Evolutionary conservation across 1,140 invertebrate species (phyloP).

Genomic region (Listronotus bonariensis): DNA sequence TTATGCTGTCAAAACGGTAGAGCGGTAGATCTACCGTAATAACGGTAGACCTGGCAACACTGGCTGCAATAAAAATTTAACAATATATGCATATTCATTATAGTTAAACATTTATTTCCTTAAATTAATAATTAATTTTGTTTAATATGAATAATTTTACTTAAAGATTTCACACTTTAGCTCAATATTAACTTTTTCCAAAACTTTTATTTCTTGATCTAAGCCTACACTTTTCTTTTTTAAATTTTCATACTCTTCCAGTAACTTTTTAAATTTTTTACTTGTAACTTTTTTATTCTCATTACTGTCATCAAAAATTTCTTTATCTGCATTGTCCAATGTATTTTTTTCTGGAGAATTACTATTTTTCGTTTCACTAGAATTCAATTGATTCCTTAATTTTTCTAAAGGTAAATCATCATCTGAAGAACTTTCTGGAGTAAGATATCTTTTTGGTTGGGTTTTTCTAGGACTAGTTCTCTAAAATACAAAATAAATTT

Average conservation of each 20-base stretch:
- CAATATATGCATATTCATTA: too few relatives aligned
- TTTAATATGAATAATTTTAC: neutral
- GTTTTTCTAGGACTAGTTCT: neutral
- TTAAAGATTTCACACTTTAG: slow-evolving; percentile 16
- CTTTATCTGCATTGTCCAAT: neutral
- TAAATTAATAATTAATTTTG: too few relatives aligned
- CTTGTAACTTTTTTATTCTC: neutral
- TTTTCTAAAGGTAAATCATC: neutral
- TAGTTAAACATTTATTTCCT: too few relatives aligned
- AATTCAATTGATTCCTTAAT: neutral
- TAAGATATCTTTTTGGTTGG: too few relatives aligned
- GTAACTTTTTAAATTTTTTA: slow-evolving; percentile 6
- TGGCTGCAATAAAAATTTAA: too few relatives aligned
- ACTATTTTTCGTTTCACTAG: neutral
- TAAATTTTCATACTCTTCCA: slow-evolving; percentile 6
- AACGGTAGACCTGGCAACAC: too few relatives aligned
- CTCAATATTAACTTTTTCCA: slow-evolving; percentile 9
- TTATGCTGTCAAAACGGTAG: too few relatives aligned
- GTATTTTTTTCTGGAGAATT: neutral
- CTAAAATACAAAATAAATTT: neutral
- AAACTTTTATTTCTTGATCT: slow-evolving; percentile 4
- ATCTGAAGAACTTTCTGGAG: neutral
- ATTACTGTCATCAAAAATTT: neutral
- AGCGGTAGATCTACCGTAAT: too few relatives aligned
- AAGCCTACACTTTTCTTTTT: slow-evolving; percentile 1